These are phyloP conservation scores for Bimastos eiseni DNA, from an alignment of 2,888 invertebrate species.

Conservation along the genomic window DNA sequence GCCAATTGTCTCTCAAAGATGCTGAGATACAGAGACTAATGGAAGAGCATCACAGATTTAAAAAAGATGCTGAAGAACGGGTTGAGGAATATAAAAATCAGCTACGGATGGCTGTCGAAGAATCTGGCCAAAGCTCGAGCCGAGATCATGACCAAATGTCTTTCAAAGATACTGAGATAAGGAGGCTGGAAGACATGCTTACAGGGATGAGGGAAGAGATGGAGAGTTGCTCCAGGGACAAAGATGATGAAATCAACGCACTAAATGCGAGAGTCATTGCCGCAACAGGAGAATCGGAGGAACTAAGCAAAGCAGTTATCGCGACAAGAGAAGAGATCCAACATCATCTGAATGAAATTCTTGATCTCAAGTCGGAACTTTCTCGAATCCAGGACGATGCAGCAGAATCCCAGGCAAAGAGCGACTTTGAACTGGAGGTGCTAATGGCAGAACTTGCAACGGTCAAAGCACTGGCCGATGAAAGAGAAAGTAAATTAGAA, in stretches of 20 bases:
- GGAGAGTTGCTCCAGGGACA: not conserved
- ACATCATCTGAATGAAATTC: not conserved
- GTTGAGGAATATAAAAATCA: not conserved
- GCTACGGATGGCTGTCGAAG: not conserved
- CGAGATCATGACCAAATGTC: not conserved
- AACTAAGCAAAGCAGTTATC: not conserved
- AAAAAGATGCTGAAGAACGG: not conserved
- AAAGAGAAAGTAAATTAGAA: not conserved
- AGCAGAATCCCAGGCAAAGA: not conserved
- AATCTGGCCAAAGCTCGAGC: not conserved
- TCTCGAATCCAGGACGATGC: not conserved
- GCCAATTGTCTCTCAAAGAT: not conserved
- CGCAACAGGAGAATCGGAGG: not conserved
- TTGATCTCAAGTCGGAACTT: constrained; percentile 16
- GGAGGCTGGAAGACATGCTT: not conserved
- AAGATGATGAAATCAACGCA: not conserved
- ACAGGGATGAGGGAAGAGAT: not conserved
- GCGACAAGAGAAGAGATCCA: not conserved
- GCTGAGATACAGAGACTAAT: not conserved
- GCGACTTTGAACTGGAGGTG: not conserved
- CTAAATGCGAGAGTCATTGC: not conserved
- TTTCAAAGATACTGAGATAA: not conserved
- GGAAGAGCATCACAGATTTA: constrained; percentile 5
- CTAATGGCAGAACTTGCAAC: not conserved
- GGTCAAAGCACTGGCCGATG: not conserved